These are phyloP conservation scores for Pogonomyrmex barbatus DNA, from an alignment of 1,140 invertebrate genomes.

Conservation along the genomic window DNA sequence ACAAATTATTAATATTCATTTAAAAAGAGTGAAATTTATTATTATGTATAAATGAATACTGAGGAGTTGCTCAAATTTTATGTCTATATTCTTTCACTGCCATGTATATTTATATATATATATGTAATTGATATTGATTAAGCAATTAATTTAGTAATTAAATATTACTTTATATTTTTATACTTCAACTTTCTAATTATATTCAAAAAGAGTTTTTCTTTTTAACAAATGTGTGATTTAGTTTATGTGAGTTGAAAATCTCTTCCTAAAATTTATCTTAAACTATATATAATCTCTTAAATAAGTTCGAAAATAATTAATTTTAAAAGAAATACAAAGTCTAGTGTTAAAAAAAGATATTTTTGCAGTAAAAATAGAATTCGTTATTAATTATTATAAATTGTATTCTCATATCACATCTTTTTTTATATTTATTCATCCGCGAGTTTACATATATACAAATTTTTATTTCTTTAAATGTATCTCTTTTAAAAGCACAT, in stretches of 20 bases:
- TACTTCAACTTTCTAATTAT: background rate
- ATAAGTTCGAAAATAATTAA: background rate
- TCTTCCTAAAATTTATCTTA: background rate
- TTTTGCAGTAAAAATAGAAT: background rate
- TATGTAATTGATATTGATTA: too few species aligned
- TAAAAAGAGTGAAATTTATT: background rate
- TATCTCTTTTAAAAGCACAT: background rate
- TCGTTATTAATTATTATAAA: background rate
- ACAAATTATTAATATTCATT: conserved; percentile 14
- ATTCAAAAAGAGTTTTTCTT: background rate
- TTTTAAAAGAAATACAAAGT: background rate
- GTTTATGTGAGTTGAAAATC: background rate
- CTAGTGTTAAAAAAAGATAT: background rate
- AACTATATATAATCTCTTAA: background rate
- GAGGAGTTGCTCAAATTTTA: background rate
- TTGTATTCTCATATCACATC: background rate
- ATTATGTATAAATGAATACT: background rate
- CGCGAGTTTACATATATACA: background rate
- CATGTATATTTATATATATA: conserved; percentile 15
- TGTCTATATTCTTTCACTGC: background rate
- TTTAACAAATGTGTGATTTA: background rate
- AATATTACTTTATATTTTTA: background rate
- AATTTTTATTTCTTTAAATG: background rate
- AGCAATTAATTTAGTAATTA: background rate
- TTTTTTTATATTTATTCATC: background rate